Percentiles rank a stretch among this genome's conserved stretches.
phyloP scores from a whole-genome alignment of 2,797 vertebrate species.

The Silurus lanzhouensis region DNA sequence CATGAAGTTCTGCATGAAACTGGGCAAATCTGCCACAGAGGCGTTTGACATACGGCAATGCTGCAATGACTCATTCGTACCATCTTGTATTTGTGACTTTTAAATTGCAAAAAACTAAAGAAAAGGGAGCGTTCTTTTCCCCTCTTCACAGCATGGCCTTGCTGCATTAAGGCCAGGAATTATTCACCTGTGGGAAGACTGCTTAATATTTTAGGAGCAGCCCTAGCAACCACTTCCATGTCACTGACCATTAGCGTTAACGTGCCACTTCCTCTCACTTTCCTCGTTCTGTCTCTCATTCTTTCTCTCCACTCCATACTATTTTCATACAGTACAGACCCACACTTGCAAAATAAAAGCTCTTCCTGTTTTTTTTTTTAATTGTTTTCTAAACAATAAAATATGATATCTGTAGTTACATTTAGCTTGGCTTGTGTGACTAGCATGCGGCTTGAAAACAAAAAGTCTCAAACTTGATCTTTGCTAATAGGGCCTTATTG shows the following conservation, averaged over 20 bases:
- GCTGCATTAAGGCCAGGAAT: constrained; percentile 48
- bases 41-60: no score
- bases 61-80: no score
- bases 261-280: constrained; percentile 52
- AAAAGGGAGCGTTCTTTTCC: no score
- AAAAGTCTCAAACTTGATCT: not conserved
- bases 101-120: no score
- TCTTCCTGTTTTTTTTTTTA: not conserved
- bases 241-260: constrained; percentile 77
- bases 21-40: no score
- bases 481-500: constrained; percentile 18
- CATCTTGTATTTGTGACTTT: no score
- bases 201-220: constrained; percentile 75
- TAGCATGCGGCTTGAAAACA: not conserved
- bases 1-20: no score
- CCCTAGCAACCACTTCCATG: constrained; percentile 59
- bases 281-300: constrained; percentile 13
- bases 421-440: constrained; percentile 2
- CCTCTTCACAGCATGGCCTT: not conserved
- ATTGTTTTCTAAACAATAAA: not conserved
- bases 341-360: not conserved
- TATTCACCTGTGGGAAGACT: constrained; percentile 64
- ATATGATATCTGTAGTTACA: not conserved
- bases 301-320: not conserved
- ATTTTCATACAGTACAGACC: not conserved